Conservation (phyloP, 2,888 invertebrate genomes). For the Drosophila mettleri region DNA sequence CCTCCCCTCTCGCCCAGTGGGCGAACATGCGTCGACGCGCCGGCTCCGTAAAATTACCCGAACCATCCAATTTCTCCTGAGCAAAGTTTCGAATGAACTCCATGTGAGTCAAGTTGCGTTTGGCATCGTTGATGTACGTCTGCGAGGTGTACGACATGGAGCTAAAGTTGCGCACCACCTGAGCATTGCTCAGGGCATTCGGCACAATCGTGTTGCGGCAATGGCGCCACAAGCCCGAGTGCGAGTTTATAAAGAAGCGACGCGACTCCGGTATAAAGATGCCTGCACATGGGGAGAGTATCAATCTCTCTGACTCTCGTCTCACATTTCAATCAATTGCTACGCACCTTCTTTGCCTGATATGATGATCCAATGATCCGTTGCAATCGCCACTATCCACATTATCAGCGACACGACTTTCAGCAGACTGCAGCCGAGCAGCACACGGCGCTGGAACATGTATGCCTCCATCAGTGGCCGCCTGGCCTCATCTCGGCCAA, state of each 20-base stretch:
- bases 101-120: conserved; percentile 73
- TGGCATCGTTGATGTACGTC: conserved; percentile 73
- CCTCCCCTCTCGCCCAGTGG: conserved; percentile 83
- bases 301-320: too few relatives aligned
- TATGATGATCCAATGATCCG: conserved; percentile 90
- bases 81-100: conserved; percentile 77
- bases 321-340: background rate
- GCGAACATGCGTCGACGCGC: conserved; percentile 83
- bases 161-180: conserved; percentile 87
- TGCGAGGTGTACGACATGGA: conserved; percentile 83
- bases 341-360: conserved; percentile 81
- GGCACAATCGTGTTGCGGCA: conserved; percentile 83
- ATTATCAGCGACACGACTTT: conserved; percentile 88
- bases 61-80: conserved; percentile 52
- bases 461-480: conserved; percentile 87
- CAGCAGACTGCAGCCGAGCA: conserved; percentile 89
- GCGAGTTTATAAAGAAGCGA: conserved; percentile 88
- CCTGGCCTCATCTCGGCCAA: conserved; percentile 87
- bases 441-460: conserved; percentile 89
- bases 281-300: conserved; percentile 83
- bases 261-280: conserved; percentile 87
- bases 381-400: conserved; percentile 91
- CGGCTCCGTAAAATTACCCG: conserved; percentile 74
- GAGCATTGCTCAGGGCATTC: conserved; percentile 85
- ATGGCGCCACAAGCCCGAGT: conserved; percentile 89